A percentile compares a stretch with the other conserved stretches of the same genome.
These are phyloP conservation scores for Helostoma temminkii DNA, from an alignment of 2,797 vertebrate species.

Conservation along the genomic window DNA sequence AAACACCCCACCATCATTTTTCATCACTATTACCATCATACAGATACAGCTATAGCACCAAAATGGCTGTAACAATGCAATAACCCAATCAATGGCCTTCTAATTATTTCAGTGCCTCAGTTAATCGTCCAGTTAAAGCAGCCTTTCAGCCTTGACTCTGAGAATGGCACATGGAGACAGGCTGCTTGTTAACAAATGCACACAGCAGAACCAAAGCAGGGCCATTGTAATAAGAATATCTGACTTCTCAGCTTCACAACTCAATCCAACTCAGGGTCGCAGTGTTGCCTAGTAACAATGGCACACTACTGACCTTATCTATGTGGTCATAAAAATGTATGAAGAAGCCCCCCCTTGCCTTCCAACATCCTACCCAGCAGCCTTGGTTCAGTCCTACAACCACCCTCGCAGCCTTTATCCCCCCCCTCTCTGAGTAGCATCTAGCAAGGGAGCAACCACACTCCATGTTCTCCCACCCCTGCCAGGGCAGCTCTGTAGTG, in stretches of 20 bases:
- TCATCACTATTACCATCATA: conserved; percentile 67
- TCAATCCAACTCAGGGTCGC: conserved; percentile 86
- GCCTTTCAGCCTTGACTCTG: conserved; percentile 66
- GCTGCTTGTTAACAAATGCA: conserved; percentile 76
- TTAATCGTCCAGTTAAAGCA: conserved; percentile 72
- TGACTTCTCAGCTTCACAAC: conserved; percentile 87
- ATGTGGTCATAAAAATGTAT: conserved; percentile 90
- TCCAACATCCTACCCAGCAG: conserved; percentile 58
- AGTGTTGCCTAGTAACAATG: conserved; percentile 89
- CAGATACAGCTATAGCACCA: conserved; percentile 47
- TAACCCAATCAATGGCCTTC: conserved; percentile 75
- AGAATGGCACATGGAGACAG: conserved; percentile 51
- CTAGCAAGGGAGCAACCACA: conserved; percentile 77
- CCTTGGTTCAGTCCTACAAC: conserved; percentile 59
- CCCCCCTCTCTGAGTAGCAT: conserved; percentile 63
- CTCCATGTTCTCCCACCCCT: conserved; percentile 69
- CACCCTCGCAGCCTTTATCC: conserved; percentile 57
- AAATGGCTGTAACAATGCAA: conserved; percentile 64
- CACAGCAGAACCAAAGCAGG: conserved; percentile 63
- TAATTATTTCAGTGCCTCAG: conserved; percentile 72
- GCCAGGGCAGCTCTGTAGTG: conserved; percentile 65
- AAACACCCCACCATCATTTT: conserved; percentile 62
- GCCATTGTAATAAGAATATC: conserved; percentile 82
- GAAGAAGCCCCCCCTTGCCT: conserved; percentile 73
- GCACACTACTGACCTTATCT: conserved; percentile 90